These are phyloP conservation scores for Hermaeophaga mercurialis DNA, from an alignment of 2,888 invertebrate genomes.

Conservation along the genomic window DNA sequence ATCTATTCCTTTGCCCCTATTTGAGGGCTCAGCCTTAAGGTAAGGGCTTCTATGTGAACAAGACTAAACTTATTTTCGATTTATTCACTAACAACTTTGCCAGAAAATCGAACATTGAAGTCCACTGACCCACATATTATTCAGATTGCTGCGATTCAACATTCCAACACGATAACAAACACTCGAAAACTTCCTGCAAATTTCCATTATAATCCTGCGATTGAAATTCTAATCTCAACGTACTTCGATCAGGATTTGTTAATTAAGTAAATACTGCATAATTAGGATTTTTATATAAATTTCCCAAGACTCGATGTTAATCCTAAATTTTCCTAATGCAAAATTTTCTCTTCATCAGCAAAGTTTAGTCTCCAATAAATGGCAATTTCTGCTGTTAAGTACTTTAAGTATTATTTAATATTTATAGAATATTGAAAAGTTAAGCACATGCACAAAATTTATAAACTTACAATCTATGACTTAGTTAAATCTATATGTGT, in stretches of 20 bases:
- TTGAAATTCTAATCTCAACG: slow-evolving; percentile 24
- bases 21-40: no score
- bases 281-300: slow-evolving; percentile 20
- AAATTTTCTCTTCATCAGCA: slow-evolving; percentile 12
- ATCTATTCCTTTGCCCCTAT: no score
- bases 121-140: slow-evolving; percentile 11
- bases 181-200: slow-evolving; percentile 17
- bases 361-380: slow-evolving; percentile 12
- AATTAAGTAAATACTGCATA: slow-evolving; percentile 31
- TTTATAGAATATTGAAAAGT: no score
- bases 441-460: no score
- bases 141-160: neutral
- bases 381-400: no score
- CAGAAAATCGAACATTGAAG: neutral
- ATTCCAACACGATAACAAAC: slow-evolving; percentile 16
- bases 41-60: no score
- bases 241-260: slow-evolving; percentile 22
- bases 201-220: slow-evolving; percentile 24
- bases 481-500: no score
- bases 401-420: no score
- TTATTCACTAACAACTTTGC: slow-evolving; percentile 10
- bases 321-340: slow-evolving; percentile 17
- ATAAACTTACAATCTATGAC: no score
- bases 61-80: no score
- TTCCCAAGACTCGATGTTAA: slow-evolving; percentile 5